phyloP scores from a whole-genome alignment of 2,113 vertebrate genomes.

The Psittacara wagleri region DNA sequence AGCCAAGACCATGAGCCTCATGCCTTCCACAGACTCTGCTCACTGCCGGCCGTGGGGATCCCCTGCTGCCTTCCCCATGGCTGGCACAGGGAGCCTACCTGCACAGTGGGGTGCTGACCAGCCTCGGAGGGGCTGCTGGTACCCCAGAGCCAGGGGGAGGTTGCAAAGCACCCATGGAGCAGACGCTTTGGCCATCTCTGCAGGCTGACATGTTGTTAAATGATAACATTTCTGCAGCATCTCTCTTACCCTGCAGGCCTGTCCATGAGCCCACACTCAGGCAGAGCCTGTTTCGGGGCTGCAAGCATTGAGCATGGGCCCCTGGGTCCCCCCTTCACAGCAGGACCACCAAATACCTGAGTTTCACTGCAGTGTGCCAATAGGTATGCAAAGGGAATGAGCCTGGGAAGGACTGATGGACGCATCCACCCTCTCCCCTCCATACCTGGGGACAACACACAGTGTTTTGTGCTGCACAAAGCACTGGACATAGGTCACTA shows the following conservation, averaged over 20 bases:
- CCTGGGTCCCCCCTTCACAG: neutral
- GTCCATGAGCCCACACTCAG: neutral
- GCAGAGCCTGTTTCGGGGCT: neutral
- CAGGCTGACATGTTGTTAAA: neutral
- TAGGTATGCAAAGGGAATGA: neutral
- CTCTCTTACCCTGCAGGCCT: neutral
- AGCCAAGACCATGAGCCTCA: neutral
- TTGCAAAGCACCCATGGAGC: fast-evolving
- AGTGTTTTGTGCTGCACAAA: neutral
- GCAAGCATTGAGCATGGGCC: neutral
- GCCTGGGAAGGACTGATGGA: neutral
- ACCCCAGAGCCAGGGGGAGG: neutral
- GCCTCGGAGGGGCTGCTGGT: neutral
- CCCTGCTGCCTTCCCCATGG: neutral
- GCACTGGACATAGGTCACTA: neutral
- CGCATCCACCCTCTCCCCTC: neutral
- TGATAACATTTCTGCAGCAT: neutral
- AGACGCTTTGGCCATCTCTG: neutral
- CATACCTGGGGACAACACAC: neutral
- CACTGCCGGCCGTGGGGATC: fast-evolving
- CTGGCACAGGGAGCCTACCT: neutral
- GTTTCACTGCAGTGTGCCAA: neutral
- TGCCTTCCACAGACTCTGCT: neutral
- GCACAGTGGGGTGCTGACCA: fast-evolving
- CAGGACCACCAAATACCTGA: neutral